phyloP scores from a whole-genome alignment of 2,113 vertebrate genomes.

The Dasyurus viverrinus region DNA sequence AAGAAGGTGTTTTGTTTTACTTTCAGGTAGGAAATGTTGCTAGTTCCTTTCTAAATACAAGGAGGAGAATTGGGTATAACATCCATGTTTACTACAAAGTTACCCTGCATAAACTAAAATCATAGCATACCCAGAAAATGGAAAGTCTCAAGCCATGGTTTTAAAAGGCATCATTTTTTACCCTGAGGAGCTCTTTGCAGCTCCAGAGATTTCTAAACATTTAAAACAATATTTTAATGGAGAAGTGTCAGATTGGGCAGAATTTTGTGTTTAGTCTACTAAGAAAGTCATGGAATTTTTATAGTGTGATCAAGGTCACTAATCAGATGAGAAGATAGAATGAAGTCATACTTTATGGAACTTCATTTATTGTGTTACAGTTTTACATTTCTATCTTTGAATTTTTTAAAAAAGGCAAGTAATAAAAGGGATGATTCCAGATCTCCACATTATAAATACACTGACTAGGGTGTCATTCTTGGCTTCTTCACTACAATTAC shows the following conservation, averaged over 20 bases:
- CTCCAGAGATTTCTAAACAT: neutral
- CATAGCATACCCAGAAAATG: neutral
- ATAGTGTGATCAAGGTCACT: constrained; percentile 23
- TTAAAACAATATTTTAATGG: constrained; percentile 19
- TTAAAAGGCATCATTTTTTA: constrained; percentile 40
- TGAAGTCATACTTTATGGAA: neutral
- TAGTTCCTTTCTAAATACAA: neutral
- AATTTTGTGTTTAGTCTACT: constrained; percentile 4
- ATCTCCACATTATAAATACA: neutral
- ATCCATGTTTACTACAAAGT: neutral
- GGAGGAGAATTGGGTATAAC: constrained; percentile 2
- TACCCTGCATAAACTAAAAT: neutral
- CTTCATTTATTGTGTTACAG: constrained; percentile 9
- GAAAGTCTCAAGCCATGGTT: neutral
- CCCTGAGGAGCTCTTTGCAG: neutral
- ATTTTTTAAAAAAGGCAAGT: constrained; percentile 12
- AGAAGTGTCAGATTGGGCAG: constrained; percentile 11
- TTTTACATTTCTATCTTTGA: constrained; percentile 31
- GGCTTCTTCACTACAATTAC: neutral
- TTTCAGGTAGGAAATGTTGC: neutral
- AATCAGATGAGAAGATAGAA: constrained; percentile 6
- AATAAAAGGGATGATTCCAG: neutral
- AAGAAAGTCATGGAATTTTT: constrained; percentile 48
- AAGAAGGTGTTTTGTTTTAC: neutral
- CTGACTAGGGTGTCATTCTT: neutral